Conservation (phyloP, 2,888 invertebrate species). For the Cephus runcator region DNA sequence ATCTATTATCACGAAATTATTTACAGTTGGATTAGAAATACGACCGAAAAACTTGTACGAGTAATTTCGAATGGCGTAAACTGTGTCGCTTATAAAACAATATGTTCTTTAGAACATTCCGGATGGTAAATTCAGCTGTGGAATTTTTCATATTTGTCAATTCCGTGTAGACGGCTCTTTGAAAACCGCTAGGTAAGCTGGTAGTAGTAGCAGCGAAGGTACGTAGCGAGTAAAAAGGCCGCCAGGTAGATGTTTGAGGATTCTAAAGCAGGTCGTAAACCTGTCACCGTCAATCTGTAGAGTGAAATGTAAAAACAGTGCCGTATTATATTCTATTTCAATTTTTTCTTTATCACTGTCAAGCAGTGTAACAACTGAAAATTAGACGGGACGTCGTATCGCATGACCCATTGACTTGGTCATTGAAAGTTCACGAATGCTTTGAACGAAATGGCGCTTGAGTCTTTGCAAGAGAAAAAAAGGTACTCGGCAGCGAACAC, state of each 20-base stretch:
- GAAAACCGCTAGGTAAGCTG: neutral
- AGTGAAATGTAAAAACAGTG: neutral
- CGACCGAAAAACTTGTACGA: neutral
- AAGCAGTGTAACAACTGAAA: neutral
- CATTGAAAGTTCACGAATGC: neutral
- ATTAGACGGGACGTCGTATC: slow-evolving; percentile 8
- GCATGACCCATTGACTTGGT: slow-evolving; percentile 10
- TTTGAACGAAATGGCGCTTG: neutral
- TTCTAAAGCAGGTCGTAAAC: neutral
- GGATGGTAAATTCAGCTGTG: neutral
- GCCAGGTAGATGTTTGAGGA: neutral
- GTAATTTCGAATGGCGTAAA: neutral
- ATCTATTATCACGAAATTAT: neutral
- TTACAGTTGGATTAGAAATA: neutral
- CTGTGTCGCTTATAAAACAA: neutral
- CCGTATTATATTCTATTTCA: neutral
- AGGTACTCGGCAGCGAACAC: neutral
- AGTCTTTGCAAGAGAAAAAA: neutral
- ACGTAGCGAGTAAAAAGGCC: neutral
- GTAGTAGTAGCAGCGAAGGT: neutral
- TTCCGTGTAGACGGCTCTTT: neutral
- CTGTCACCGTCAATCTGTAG: neutral
- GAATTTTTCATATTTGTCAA: neutral
- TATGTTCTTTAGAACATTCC: neutral
- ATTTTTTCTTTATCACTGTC: neutral